Evolutionary conservation across 2,888 invertebrate species (phyloP).

Genomic region (Orthonevra nobilis): DNA sequence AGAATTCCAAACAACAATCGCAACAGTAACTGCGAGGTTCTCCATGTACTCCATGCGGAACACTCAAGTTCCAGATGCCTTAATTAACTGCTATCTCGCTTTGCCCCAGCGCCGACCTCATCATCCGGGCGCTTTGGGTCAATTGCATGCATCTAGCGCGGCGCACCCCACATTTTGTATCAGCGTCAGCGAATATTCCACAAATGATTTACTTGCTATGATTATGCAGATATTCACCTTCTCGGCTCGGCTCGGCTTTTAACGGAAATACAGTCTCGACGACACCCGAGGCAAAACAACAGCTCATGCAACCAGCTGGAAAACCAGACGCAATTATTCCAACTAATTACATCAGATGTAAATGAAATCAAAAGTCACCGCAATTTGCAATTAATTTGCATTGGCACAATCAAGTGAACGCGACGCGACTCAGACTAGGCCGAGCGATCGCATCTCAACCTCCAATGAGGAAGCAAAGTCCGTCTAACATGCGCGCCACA

Average conservation of each 20-base stretch:
- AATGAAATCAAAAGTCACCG: slow-evolving; percentile 69
- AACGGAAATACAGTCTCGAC: slow-evolving; percentile 47
- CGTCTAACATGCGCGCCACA: slow-evolving; percentile 5
- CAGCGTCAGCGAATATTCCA: slow-evolving; percentile 17
- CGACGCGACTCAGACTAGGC: not conserved
- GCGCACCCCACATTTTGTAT: not conserved
- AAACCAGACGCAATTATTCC: slow-evolving; percentile 66
- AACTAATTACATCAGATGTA: slow-evolving; percentile 68
- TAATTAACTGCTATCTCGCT: slow-evolving; percentile 45
- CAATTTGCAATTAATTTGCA: slow-evolving; percentile 69
- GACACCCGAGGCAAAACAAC: slow-evolving; percentile 8
- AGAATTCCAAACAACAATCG: too few species aligned
- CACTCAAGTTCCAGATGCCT: slow-evolving; percentile 65
- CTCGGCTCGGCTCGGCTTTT: slow-evolving; percentile 19
- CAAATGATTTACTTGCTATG: slow-evolving; percentile 34
- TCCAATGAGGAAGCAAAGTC: slow-evolving; percentile 49
- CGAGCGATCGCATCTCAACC: slow-evolving; percentile 27
- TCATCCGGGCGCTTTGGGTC: slow-evolving; percentile 36
- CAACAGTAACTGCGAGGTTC: too few species aligned
- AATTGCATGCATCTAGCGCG: slow-evolving; percentile 24
- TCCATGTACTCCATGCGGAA: too few species aligned
- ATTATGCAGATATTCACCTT: slow-evolving; percentile 59
- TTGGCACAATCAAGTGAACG: slow-evolving; percentile 41
- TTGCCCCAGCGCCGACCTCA: slow-evolving; percentile 5
- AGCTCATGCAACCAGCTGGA: slow-evolving; percentile 29